A percentile compares a stretch with the other conserved stretches of the same genome.
These are phyloP conservation scores for Colistium nudipinnis DNA, from an alignment of 2,113 vertebrate species.

Conservation along the genomic window DNA sequence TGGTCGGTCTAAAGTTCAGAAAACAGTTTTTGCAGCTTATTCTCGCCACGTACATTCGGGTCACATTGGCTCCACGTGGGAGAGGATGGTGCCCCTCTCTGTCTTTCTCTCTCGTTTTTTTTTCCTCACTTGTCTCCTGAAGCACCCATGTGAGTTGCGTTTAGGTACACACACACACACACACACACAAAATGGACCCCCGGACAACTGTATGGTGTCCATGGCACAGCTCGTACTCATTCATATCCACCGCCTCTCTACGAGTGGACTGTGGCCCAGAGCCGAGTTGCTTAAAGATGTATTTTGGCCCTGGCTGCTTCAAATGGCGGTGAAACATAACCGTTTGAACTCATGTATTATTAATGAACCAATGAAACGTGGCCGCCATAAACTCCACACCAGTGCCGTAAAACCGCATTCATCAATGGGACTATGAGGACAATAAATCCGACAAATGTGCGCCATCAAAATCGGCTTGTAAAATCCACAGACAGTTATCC, in stretches of 20 bases:
- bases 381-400: not conserved
- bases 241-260: not conserved
- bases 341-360: not conserved
- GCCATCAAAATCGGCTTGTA: not conserved
- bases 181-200: not conserved
- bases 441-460: not conserved
- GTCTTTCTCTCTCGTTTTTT: not conserved
- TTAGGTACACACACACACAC: conserved; percentile 15
- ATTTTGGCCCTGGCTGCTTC: not conserved
- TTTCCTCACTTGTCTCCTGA: not conserved
- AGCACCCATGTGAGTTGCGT: not conserved
- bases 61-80: conserved; percentile 6
- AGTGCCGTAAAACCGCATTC: not conserved
- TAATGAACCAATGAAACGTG: conserved; percentile 1
- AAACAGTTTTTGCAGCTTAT: conserved; percentile 13
- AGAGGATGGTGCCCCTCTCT: not conserved
- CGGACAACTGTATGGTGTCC: conserved; percentile 29
- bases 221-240: not conserved
- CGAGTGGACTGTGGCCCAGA: not conserved
- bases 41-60: conserved; percentile 23
- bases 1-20: conserved; percentile 13
- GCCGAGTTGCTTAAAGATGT: not conserved
- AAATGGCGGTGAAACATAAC: not conserved
- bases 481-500: not conserved
- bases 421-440: not conserved